Base-by-base conservation (phyloP, 2,113 vertebrate species). In the Carollia perspicillata region DNA sequence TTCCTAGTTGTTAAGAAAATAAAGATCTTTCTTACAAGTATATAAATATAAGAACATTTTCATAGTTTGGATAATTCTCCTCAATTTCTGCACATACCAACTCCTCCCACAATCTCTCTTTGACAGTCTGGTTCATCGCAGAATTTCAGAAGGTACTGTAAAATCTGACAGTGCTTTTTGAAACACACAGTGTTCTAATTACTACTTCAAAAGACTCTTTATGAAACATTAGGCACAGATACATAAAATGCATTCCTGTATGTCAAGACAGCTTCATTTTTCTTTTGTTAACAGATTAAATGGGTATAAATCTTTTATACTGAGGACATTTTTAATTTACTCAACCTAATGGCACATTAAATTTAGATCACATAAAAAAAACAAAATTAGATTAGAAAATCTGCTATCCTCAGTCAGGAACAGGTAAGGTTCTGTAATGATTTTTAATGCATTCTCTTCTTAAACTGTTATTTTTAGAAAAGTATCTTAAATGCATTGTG, bases 401-500 rank as follows among this genome's bases (percentile, higher is more conserved):
- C 80, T 81, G 92, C 47, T 98, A 93, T 96, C 53, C 83, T 95
- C 28, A 55, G 58, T 83, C 97, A 97, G 68, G 87, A 93, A 93
- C 69, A 63, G 2, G 35, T 68, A 91, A 96, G 92, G 23, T 37
- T 97, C 65, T 95, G 65, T 94, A 96, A 95, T 97, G 10, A 98
- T 90, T 97, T 96, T 98, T 98, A 98, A 98, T 93, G 93, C 40
- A 96, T 79, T 96, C 71, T 95, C 77, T 86, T 95, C 72, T 94
- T 92, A 89, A 75, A 95, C 42, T 47, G 87, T 71, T 95, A 92
- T 84, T 97, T 97, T 96, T 95, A 33, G 94, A 96, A 93, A 97
- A 98, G 84, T 81, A 95, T 84, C 74, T 96, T 97, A 98, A 98
- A 97, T 90, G 97, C 68, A 96, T 35, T 68, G 44, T 90, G 79